Conservation (phyloP, 2,113 vertebrate genomes). For the Phylloscopus trochiloides region DNA sequence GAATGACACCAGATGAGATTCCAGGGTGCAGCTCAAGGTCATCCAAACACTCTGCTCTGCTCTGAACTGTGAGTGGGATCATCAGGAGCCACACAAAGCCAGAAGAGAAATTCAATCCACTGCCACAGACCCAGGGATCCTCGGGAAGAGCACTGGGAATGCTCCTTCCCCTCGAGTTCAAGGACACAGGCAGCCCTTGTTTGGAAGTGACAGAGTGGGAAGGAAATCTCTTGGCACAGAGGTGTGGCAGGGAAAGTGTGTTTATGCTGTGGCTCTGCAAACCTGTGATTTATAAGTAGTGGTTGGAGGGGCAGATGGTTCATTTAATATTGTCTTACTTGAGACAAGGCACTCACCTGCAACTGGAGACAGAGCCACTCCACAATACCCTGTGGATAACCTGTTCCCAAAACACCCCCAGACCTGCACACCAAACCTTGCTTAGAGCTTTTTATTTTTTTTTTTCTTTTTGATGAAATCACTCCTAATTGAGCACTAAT, state of each 20-base stretch:
- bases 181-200: not conserved
- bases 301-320: not conserved
- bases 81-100: not conserved
- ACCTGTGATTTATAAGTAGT: accelerated
- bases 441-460: not conserved
- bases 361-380: not conserved
- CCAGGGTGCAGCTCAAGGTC: slow-evolving; percentile 47
- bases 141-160: not conserved
- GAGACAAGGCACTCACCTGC: not conserved
- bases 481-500: accelerated
- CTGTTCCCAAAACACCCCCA: not conserved
- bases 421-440: not conserved
- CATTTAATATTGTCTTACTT: not conserved
- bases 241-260: accelerated
- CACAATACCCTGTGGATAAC: accelerated
- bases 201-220: not conserved
- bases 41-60: not conserved
- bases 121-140: not conserved
- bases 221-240: not conserved
- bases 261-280: not conserved
- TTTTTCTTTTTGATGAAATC: not conserved
- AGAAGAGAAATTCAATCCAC: not conserved
- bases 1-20: slow-evolving; percentile 14
- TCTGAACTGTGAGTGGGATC: not conserved
- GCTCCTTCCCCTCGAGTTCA: not conserved